These are phyloP conservation scores for Plusia festucae DNA, from an alignment of 2,888 invertebrate genomes.

Conservation along the genomic window DNA sequence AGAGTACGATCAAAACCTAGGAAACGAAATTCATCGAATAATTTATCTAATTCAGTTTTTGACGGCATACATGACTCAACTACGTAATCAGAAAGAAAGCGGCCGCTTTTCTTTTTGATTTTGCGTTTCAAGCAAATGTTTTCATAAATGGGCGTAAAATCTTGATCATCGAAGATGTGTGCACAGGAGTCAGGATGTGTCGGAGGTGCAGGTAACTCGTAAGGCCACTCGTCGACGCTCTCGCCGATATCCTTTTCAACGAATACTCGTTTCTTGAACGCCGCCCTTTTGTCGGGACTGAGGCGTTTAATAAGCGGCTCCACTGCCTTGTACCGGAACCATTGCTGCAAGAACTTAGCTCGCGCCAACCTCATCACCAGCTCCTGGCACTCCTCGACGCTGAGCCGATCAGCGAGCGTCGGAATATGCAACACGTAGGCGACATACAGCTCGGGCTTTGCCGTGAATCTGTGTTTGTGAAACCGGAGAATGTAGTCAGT, in stretches of 20 bases:
- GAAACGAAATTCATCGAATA: conserved; percentile 76
- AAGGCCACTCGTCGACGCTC: conserved; percentile 64
- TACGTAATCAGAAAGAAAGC: not conserved
- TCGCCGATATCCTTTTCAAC: conserved; percentile 66
- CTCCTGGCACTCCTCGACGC: conserved; percentile 67
- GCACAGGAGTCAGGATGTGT: not conserved
- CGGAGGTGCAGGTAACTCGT: conserved; percentile 51
- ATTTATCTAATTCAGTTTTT: conserved; percentile 65
- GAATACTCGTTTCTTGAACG: conserved; percentile 70
- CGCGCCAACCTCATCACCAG: conserved; percentile 66
- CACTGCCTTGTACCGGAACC: conserved; percentile 69
- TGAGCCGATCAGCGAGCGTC: conserved; percentile 66
- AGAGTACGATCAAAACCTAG: conserved; percentile 70
- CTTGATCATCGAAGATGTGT: conserved; percentile 52
- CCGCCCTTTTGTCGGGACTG: conserved; percentile 57
- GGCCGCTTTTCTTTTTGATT: conserved; percentile 17
- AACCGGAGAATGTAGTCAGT: conserved; percentile 68
- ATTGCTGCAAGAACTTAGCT: conserved; percentile 66
- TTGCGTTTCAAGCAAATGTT: accelerated
- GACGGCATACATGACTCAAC: conserved; percentile 8
- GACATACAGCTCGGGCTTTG: conserved; percentile 71
- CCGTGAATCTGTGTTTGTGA: conserved; percentile 65
- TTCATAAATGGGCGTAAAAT: not conserved
- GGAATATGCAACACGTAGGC: conserved; percentile 66
- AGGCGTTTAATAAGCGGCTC: conserved; percentile 73